Evolutionary conservation across 2,797 vertebrate genomes (phyloP).

Genomic region (Ibycter americanus): DNA sequence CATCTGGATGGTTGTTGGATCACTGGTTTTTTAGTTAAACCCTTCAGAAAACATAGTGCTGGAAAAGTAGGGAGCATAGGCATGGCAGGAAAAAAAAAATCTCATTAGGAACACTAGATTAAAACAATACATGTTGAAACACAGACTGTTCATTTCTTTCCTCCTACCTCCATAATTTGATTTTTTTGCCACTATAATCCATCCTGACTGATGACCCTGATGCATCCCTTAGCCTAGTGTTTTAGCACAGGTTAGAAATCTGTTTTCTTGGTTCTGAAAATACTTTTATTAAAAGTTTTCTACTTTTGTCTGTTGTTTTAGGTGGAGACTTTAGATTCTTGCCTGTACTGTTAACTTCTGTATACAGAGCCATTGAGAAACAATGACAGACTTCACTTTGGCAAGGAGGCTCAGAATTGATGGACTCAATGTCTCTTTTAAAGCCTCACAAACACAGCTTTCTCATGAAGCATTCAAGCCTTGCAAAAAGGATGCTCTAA

Average conservation of each 20-base stretch:
- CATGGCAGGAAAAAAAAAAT: neutral
- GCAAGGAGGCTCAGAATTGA: neutral
- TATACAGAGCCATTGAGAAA: neutral
- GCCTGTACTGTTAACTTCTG: neutral
- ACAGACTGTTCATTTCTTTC: neutral
- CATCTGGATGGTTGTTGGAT: neutral
- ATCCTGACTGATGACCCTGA: neutral
- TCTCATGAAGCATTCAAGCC: neutral
- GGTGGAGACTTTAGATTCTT: neutral
- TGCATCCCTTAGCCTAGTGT: neutral
- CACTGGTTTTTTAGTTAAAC: neutral
- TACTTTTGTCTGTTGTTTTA: neutral
- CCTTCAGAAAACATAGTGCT: neutral
- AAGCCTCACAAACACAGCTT: neutral
- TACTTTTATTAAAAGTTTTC: neutral
- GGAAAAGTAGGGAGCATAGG: neutral
- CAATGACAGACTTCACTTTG: neutral
- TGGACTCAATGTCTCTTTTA: neutral
- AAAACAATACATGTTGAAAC: neutral
- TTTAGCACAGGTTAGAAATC: neutral
- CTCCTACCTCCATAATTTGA: neutral
- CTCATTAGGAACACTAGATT: neutral
- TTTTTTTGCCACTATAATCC: neutral
- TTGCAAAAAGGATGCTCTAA: neutral
- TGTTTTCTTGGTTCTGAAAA: neutral